Conservation (phyloP, 1,140 invertebrate genomes). For the Bombus balteatus region DNA sequence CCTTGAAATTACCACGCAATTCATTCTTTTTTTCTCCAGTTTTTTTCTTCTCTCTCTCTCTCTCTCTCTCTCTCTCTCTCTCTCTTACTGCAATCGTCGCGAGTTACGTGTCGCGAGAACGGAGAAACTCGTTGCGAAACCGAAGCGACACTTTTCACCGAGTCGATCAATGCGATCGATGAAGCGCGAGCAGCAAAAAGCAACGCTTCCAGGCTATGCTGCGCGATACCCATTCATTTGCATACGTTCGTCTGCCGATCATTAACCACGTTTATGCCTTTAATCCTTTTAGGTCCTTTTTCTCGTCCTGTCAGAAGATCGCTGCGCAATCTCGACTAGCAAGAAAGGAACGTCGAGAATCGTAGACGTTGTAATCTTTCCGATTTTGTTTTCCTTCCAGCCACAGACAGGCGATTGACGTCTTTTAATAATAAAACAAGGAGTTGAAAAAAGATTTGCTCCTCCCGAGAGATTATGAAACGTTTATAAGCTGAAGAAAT, state of each 20-base stretch:
- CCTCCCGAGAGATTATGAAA: not conserved
- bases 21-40: not conserved
- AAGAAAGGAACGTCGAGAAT: not conserved
- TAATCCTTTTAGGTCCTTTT: not conserved
- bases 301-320: too few species aligned
- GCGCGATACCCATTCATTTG: slow-evolving; percentile 23
- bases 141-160: slow-evolving; percentile 27
- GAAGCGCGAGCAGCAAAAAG: slow-evolving; percentile 37
- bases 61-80: too few species aligned
- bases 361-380: not conserved
- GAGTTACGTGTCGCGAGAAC: slow-evolving; percentile 15
- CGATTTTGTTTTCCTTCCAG: not conserved
- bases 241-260: slow-evolving; percentile 20
- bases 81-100: not conserved
- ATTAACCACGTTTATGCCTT: not conserved
- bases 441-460: not conserved
- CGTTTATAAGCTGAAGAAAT: not conserved
- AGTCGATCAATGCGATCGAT: slow-evolving; percentile 41
- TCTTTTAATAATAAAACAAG: not conserved
- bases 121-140: slow-evolving; percentile 54
- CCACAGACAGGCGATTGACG: not conserved
- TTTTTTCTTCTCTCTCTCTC: too few species aligned
- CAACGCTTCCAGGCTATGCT: not conserved
- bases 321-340: not conserved
- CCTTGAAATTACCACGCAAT: slow-evolving; percentile 25